These are phyloP conservation scores for Rhincodon typus DNA, from an alignment of 2,797 vertebrate species.

Conservation along the genomic window DNA sequence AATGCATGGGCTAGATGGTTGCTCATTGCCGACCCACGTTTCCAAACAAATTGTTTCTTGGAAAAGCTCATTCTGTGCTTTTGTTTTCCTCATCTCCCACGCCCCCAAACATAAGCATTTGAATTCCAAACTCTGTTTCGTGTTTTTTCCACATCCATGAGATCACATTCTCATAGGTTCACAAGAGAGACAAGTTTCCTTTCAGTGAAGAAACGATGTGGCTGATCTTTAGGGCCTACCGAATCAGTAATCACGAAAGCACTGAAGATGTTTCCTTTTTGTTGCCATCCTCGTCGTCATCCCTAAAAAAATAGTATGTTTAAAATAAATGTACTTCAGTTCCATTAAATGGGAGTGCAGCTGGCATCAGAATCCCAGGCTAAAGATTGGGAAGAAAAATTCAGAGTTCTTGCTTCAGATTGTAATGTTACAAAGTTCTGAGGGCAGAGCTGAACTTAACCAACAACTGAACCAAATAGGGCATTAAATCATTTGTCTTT, in stretches of 20 bases:
- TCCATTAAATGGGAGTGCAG: neutral
- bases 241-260: too few relatives aligned
- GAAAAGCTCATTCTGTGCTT: neutral
- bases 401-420: neutral
- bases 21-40: neutral
- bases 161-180: slow-evolving; percentile 43
- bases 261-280: slow-evolving; percentile 56
- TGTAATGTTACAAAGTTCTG: neutral
- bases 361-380: neutral
- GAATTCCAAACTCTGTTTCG: neutral
- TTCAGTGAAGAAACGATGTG: slow-evolving; percentile 58
- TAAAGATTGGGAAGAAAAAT: neutral
- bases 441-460: neutral
- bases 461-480: neutral
- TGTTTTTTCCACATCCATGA: too few relatives aligned
- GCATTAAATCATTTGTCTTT: neutral
- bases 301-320: slow-evolving; percentile 39
- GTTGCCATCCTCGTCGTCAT: slow-evolving; percentile 57
- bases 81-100: neutral
- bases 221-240: slow-evolving; percentile 33
- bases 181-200: slow-evolving; percentile 51
- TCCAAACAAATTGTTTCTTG: neutral
- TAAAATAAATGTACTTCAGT: neutral
- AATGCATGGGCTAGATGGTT: neutral
- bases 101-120: neutral